Base-by-base conservation (phyloP, 2,113 vertebrate genomes). In the Neomonachus schauinslandi region DNA sequence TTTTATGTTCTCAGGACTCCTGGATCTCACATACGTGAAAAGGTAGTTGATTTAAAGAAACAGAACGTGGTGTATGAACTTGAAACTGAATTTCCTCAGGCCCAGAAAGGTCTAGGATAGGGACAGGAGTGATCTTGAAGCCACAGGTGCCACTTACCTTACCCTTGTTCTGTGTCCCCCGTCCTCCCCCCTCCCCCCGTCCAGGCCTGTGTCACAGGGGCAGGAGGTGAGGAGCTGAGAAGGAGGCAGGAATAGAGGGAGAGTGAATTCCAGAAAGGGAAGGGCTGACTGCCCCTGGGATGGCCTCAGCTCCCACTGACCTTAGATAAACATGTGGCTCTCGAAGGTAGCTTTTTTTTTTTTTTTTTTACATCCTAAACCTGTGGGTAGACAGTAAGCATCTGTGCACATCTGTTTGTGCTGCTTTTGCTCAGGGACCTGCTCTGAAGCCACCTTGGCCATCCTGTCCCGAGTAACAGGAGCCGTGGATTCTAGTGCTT, bases 131-230 rank as follows among this genome's bases (percentile, higher is more conserved):
- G 71, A 59, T 49, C 36, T 77, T 83, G 53, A 39, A 88, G 77
- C 24, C 39, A 49, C 11, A 83, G 31, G 49, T 53, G 15, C 51
- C 42, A 24, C 59, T 85, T 53, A 21, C 76, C 55, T 63, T 26
- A 51, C 26, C 36, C 26, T 28, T 90, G 39, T 53, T 67, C 63
- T 24, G 10, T 63, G 61, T 63, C 16, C 6, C 49, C 6, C 42
- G 7, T 21, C 33, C 4, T 8, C 16, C 31, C 5, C 49, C 0
- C 0, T 1, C 5, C n/a, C 42, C 5, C 21, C 11, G 15, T 6
- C 7, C 4, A 31, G 46, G 80, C 7, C 36, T 76, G 12, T 36
- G 0, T 83, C 76, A 76, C 10, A 4, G 9, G 28, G 67, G 55
- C 46, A 28, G 53, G 79, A 79, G 81, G 36, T 12, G 12, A 57